Percentiles rank a stretch among this genome's conserved stretches.
Conservation (phyloP, 1,140 invertebrate genomes). For the Calephelis nemesis region DNA sequence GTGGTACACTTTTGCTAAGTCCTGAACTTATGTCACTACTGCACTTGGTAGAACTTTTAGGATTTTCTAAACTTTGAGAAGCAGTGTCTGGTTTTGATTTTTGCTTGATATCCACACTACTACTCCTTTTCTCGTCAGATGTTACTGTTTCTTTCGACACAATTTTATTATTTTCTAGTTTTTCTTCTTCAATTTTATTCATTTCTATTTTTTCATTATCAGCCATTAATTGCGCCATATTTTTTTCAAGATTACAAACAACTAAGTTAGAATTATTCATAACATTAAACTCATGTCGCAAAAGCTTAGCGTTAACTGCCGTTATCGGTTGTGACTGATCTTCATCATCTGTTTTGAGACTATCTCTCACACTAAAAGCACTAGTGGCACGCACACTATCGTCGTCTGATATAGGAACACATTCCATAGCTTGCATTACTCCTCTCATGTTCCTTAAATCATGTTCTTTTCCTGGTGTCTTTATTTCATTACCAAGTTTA, state of each 20-base stretch:
- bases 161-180: conserved; percentile 57
- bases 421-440: conserved; percentile 62
- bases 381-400: conserved; percentile 75
- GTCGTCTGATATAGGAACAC: conserved; percentile 74
- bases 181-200: conserved; percentile 68
- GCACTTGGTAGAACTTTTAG: conserved; percentile 70
- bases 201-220: conserved; percentile 60
- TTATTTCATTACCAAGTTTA: conserved; percentile 41
- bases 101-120: conserved; percentile 44
- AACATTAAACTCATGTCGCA: conserved; percentile 73
- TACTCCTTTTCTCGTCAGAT: conserved; percentile 36
- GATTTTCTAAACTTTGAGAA: conserved; percentile 70
- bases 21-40: conserved; percentile 68
- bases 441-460: conserved; percentile 59
- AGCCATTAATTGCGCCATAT: conserved; percentile 72
- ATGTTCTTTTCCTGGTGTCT: conserved; percentile 59
- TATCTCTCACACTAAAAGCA: conserved; percentile 77
- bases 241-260: conserved; percentile 81
- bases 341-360: conserved; percentile 81
- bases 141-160: conserved; percentile 40
- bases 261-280: conserved; percentile 80
- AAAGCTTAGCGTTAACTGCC: conserved; percentile 67
- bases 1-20: conserved; percentile 75
- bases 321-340: conserved; percentile 76
- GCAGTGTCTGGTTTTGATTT: conserved; percentile 64